Evolutionary conservation across 2,797 vertebrate genomes (phyloP), one percentile per base, ranked within the genome.

Genomic region (Poecilia wingei): DNA sequence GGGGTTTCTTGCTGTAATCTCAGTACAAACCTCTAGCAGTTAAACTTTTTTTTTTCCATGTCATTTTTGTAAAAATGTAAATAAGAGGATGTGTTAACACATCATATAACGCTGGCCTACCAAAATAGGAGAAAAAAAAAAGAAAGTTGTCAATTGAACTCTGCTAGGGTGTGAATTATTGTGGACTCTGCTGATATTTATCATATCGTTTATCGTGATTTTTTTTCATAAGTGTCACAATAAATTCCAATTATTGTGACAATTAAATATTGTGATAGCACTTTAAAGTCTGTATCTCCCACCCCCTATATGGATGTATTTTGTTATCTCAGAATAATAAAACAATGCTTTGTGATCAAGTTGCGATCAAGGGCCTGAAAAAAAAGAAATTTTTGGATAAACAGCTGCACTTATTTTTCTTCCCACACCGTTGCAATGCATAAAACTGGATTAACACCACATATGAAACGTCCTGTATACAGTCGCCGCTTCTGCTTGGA

Each of bases 381-480:
- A 18, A 77, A 72, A 31, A 72, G 80, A 68, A 53, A 4, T 41
- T 80, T 55, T 66, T 77, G n/a, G 45, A 74, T 28, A 79, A 87
- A 76, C 80, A 70, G 76, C 86, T 87, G 82, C 51, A 73, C 55
- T 22, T 85, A 33, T 22, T 73, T 0, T 59, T 74, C 72, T 74
- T 61, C 66, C 47, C 49, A 66, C 45, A 78, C 80, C 47, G 71
- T 76, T 78, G 71, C 78, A 82, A 74, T 72, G 22, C 22, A 59
- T 72, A 69, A 51, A 77, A 59, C 68, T 71, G 8, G 61, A 36
- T 14, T 66, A 46, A 47, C 47, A 49, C 22, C 39, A 49, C n/a
- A 57, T 20, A 18, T 69, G 57, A 47, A 72, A 61, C 69, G 25
- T 47, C 18, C 49, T 31, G 55, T 79, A 51, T 64, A 51, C 53